These are phyloP conservation scores for Cataglyphis albicans DNA, from an alignment of 2,888 invertebrate genomes.

Conservation along the genomic window DNA sequence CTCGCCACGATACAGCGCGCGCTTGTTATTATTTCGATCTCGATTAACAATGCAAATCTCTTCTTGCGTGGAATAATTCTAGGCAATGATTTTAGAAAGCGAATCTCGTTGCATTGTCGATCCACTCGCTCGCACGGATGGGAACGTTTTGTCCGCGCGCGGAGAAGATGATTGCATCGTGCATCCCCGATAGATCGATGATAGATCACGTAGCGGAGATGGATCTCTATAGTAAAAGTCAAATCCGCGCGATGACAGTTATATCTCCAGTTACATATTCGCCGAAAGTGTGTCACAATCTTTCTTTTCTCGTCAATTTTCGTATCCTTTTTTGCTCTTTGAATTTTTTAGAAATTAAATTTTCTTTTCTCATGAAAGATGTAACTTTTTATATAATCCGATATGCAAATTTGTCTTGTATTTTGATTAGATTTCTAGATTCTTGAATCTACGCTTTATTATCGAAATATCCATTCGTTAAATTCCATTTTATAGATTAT, in stretches of 20 bases:
- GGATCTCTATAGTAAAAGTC: slow-evolving; percentile 58
- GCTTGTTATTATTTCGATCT: slow-evolving; percentile 78
- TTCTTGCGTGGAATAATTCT: slow-evolving; percentile 78
- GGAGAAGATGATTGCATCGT: slow-evolving; percentile 71
- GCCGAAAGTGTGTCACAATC: slow-evolving; percentile 38
- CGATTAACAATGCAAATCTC: slow-evolving; percentile 82
- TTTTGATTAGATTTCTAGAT: slow-evolving; percentile 30
- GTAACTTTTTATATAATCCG: slow-evolving; percentile 30
- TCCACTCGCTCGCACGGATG: slow-evolving; percentile 58
- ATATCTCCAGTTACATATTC: slow-evolving; percentile 18
- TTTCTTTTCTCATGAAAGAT: slow-evolving; percentile 26
- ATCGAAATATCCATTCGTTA: slow-evolving; percentile 33
- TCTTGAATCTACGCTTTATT: not conserved
- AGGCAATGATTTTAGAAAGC: slow-evolving; percentile 81
- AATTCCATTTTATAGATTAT: slow-evolving; percentile 11
- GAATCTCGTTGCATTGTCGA: slow-evolving; percentile 62
- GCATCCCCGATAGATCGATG: slow-evolving; percentile 61
- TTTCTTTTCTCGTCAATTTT: not conserved
- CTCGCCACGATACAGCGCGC: slow-evolving; percentile 43
- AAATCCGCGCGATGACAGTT: slow-evolving; percentile 45
- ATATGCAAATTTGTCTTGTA: slow-evolving; percentile 33
- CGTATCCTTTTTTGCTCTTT: not conserved
- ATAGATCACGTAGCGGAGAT: slow-evolving; percentile 68
- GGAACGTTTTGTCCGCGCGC: slow-evolving; percentile 66
- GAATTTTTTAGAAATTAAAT: slow-evolving; percentile 22